Conservation (phyloP, 2,888 invertebrate genomes). For the Limnephilus rhombicus region DNA sequence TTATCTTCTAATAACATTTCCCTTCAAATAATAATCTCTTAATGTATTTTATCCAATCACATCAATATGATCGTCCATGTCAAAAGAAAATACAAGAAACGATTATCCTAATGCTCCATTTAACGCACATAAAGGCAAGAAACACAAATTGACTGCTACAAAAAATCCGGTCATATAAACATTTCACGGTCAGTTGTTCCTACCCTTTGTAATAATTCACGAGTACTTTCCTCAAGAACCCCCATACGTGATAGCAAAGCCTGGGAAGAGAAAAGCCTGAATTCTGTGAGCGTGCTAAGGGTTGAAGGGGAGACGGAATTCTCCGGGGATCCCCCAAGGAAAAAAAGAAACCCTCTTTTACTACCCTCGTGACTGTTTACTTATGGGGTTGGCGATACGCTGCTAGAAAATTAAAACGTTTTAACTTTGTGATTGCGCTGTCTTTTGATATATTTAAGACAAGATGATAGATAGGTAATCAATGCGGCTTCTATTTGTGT, state of each 20-base stretch:
- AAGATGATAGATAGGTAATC: background rate
- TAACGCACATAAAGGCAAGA: conserved; percentile 37
- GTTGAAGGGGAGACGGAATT: conserved; percentile 26
- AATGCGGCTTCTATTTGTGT: background rate
- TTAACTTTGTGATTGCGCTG: conserved; percentile 26
- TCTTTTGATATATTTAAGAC: conserved; percentile 1
- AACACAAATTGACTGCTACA: conserved; percentile 40
- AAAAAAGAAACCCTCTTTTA: conserved; percentile 53
- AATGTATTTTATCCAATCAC: background rate
- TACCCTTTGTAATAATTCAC: conserved; percentile 62
- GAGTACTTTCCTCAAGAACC: conserved; percentile 51
- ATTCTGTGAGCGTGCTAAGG: conserved; percentile 45
- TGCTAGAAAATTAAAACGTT: conserved; percentile 49
- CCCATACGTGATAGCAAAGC: conserved; percentile 55
- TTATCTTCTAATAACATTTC: background rate
- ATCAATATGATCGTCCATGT: background rate
- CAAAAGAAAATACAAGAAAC: background rate
- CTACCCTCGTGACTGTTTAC: conserved; percentile 48
- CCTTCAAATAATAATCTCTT: background rate
- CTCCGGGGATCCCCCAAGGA: conserved; percentile 36
- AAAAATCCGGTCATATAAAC: conserved; percentile 49
- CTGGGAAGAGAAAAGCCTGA: conserved; percentile 48
- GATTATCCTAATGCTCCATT: conserved; percentile 42
- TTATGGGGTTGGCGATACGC: conserved; percentile 35
- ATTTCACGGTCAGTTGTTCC: conserved; percentile 62